phyloP scores from a whole-genome alignment of 2,888 invertebrate species.

The Pseudococcus longispinus region DNA sequence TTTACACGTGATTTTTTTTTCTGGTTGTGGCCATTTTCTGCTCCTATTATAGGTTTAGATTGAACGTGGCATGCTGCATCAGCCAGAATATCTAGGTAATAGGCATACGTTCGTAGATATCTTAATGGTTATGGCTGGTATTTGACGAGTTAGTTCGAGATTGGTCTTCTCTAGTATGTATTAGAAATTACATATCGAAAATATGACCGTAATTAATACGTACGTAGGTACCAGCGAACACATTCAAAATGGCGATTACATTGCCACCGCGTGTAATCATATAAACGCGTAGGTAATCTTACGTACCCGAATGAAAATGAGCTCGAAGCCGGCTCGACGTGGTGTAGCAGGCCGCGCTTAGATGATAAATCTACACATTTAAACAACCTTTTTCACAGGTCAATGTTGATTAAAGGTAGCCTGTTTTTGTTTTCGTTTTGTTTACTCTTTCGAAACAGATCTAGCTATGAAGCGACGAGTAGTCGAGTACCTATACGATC shows the following conservation, averaged over 20 bases:
- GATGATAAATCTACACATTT: not conserved
- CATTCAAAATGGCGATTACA: constrained; percentile 5
- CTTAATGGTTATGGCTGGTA: not conserved
- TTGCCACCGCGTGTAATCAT: not conserved
- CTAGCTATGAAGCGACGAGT: not conserved
- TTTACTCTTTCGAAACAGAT: not conserved
- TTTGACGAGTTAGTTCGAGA: not conserved
- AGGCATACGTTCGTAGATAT: not conserved
- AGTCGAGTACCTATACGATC: not conserved
- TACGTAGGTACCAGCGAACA: not conserved
- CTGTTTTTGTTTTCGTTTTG: not conserved
- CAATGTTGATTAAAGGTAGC: constrained; percentile 6
- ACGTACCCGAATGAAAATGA: not conserved
- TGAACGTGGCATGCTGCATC: not conserved
- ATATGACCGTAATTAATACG: constrained; percentile 8
- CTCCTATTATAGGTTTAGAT: not conserved
- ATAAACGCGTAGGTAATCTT: not conserved
- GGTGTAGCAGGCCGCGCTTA: not conserved
- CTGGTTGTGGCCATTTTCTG: too few relatives aligned
- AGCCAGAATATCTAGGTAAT: not conserved
- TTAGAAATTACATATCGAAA: not conserved
- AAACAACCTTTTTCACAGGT: constrained; percentile 16
- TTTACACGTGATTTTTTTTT: constrained; percentile 24
- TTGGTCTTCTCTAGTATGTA: not conserved
- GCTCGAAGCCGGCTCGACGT: not conserved